Conservation (phyloP, 2,888 invertebrate genomes). For the Napeogenes sylphis region DNA sequence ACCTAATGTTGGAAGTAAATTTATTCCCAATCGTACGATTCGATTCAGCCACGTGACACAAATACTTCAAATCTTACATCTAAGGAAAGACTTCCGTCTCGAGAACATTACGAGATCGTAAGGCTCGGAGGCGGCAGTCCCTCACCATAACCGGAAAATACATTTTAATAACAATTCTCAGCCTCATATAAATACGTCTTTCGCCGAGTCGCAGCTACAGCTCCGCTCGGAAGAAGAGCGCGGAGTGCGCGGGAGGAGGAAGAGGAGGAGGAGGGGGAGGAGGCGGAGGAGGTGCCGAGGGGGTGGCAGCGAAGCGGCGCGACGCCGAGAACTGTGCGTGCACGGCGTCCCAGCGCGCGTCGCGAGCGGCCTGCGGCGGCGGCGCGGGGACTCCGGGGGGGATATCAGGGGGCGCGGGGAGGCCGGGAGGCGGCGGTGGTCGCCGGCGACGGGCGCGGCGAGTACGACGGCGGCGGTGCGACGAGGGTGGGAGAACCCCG, state of each 20-base stretch:
- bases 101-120: background rate
- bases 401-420: constrained; percentile 23
- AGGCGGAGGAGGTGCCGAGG: constrained; percentile 44
- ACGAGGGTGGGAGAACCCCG: constrained; percentile 17
- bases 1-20: background rate
- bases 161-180: constrained; percentile 11
- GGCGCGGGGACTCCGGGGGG: constrained; percentile 12
- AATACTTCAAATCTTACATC: no score
- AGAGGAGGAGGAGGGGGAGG: constrained; percentile 40
- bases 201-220: constrained; percentile 44
- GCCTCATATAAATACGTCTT: constrained; percentile 3
- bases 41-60: no score
- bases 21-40: background rate
- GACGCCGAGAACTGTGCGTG: constrained; percentile 58
- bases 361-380: constrained; percentile 36
- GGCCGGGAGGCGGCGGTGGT: constrained; percentile 25
- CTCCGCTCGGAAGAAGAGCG: constrained; percentile 60
- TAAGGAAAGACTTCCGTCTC: background rate
- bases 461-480: constrained; percentile 22
- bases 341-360: constrained; percentile 62
- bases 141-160: background rate
- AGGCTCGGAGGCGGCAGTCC: background rate
- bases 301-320: constrained; percentile 30
- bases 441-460: constrained; percentile 21
- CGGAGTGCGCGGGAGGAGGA: constrained; percentile 42